Evolutionary conservation across 2,797 vertebrate species (phyloP).

Genomic region (Semaprochilodus insignis): DNA sequence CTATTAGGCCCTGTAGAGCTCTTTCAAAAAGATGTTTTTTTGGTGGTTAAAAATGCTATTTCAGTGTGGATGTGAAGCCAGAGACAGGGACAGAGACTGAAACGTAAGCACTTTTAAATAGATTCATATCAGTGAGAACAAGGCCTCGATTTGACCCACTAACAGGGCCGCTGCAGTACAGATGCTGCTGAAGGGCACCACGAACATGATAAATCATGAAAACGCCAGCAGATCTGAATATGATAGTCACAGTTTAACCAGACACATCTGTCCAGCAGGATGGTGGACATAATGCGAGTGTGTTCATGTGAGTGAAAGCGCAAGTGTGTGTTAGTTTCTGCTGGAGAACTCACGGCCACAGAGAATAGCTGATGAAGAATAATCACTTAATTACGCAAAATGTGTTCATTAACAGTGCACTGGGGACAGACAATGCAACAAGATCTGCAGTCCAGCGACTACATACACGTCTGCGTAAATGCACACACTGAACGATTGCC

Average conservation of each 20-base stretch:
- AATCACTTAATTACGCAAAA: conserved; percentile 48
- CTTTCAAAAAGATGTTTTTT: neutral
- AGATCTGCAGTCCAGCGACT: conserved; percentile 49
- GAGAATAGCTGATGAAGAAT: conserved; percentile 48
- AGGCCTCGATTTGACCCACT: neutral
- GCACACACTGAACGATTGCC: neutral
- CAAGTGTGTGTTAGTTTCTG: conserved; percentile 16
- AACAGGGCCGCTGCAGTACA: neutral
- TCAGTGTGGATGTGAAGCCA: neutral
- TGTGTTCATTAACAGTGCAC: conserved; percentile 54
- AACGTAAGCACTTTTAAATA: neutral
- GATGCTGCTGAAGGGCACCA: conserved; percentile 26
- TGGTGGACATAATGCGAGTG: conserved; percentile 1
- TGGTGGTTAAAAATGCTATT: neutral
- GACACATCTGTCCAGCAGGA: conserved; percentile 49
- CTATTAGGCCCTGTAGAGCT: neutral
- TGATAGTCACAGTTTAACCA: conserved; percentile 35
- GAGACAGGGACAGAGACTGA: neutral
- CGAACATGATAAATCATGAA: conserved; percentile 11
- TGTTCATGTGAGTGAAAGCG: neutral
- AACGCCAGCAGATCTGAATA: conserved; percentile 24
- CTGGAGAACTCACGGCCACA: conserved; percentile 24
- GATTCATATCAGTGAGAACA: neutral
- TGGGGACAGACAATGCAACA: conserved; percentile 45
- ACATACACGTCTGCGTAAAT: conserved; percentile 10